A percentile compares a stretch with the other conserved stretches of the same genome.
Evolutionary conservation across 2,888 invertebrate species (phyloP).

Genomic region (Tiphia femorata): DNA sequence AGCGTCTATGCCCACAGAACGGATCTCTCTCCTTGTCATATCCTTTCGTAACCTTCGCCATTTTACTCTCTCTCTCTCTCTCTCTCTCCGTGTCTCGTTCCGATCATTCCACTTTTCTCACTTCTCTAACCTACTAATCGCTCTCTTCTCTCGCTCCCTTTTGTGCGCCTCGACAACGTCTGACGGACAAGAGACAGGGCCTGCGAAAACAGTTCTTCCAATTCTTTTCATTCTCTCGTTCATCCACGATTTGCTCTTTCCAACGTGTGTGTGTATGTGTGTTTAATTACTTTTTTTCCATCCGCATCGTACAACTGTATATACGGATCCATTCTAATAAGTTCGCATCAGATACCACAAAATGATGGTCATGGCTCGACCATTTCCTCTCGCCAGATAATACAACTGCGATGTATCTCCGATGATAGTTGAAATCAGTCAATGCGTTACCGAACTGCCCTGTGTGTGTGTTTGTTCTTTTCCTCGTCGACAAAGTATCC

Average conservation of each 20-base stretch:
- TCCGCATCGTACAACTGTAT: slow-evolving; percentile 23
- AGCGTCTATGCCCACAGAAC: background rate
- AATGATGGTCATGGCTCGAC: slow-evolving; percentile 27
- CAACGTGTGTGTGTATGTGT: too few relatives aligned
- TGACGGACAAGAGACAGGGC: too few relatives aligned
- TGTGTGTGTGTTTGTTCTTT: too few relatives aligned
- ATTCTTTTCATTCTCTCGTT: slow-evolving; percentile 36
- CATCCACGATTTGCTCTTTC: slow-evolving; percentile 36
- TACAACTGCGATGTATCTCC: too few relatives aligned
- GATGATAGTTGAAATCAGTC: too few relatives aligned
- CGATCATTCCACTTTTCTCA: too few relatives aligned
- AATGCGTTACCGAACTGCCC: too few relatives aligned
- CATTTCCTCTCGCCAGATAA: slow-evolving; percentile 20
- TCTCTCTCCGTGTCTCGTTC: background rate
- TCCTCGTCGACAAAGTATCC: background rate
- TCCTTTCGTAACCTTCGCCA: background rate
- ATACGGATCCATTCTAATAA: slow-evolving; percentile 20
- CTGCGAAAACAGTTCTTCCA: slow-evolving; percentile 34
- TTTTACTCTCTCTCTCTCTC: background rate
- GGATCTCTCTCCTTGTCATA: background rate
- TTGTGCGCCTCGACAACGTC: too few relatives aligned
- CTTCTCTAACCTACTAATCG: too few relatives aligned
- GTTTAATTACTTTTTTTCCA: too few relatives aligned
- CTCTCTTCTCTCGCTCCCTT: background rate
- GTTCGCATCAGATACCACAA: slow-evolving; percentile 19